Conservation (phyloP, 2,797 vertebrate species). For the Siniperca obscura region DNA sequence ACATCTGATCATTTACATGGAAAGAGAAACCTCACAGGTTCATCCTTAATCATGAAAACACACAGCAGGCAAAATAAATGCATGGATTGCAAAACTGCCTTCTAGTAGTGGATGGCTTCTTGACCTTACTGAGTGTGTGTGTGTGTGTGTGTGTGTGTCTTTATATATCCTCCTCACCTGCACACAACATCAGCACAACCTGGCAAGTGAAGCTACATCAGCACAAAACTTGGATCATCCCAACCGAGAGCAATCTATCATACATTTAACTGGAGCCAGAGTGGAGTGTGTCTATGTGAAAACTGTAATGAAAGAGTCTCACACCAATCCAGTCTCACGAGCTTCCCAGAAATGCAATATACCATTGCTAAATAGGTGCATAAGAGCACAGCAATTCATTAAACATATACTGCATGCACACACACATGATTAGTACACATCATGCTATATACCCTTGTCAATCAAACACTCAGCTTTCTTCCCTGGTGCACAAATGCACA, state of each 20-base stretch:
- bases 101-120: constrained; percentile 30
- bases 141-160: constrained; percentile 20
- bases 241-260: constrained; percentile 51
- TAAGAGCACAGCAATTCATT: not conserved
- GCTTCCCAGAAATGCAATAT: not conserved
- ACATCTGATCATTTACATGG: constrained; percentile 51
- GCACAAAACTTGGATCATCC: constrained; percentile 54
- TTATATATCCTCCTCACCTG: constrained; percentile 30
- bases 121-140: constrained; percentile 44
- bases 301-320: not conserved
- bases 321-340: not conserved
- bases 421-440: not conserved
- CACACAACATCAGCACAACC: constrained; percentile 63
- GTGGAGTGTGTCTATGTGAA: not conserved
- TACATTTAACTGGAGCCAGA: constrained; percentile 19
- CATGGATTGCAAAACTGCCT: constrained; percentile 48
- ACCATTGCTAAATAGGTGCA: not conserved
- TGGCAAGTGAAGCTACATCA: constrained; percentile 57
- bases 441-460: not conserved
- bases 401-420: not conserved
- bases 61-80: constrained; percentile 57
- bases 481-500: not conserved
- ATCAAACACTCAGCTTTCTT: not conserved
- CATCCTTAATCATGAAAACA: constrained; percentile 57
- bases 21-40: constrained; percentile 25